These are phyloP conservation scores for Heteractis magnifica DNA, from an alignment of 92 coral and sea anemone species.

Conservation along the genomic window DNA sequence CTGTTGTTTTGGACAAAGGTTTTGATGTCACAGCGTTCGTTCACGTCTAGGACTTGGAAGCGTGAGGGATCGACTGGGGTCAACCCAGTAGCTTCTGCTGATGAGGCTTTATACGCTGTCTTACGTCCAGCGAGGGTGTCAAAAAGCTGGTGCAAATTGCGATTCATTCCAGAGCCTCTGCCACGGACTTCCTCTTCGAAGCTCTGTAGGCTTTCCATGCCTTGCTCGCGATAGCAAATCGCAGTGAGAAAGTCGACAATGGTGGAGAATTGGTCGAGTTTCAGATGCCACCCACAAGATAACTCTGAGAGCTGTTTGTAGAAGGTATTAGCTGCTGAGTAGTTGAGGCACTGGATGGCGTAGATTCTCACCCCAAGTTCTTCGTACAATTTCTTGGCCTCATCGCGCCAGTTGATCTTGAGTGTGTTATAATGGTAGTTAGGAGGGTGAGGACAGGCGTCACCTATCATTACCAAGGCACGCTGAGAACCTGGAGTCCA, in stretches of 20 bases:
- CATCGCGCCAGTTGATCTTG: slow-evolving; percentile 91
- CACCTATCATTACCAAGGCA: slow-evolving; percentile 90
- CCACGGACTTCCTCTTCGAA: slow-evolving; percentile 84
- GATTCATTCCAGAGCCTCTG: slow-evolving; percentile 84
- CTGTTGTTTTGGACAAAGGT: slow-evolving; percentile 86
- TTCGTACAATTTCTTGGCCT: slow-evolving; percentile 86
- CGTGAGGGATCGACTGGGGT: slow-evolving; percentile 89
- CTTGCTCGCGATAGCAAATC: slow-evolving; percentile 92
- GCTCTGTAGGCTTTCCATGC: slow-evolving; percentile 72
- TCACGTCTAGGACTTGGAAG: slow-evolving; percentile 88
- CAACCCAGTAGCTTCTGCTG: slow-evolving; percentile 48
- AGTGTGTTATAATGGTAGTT: slow-evolving; percentile 73
- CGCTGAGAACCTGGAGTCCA: slow-evolving; percentile 96
- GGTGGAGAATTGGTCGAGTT: slow-evolving; percentile 92
- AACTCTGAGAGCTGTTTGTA: slow-evolving; percentile 87
- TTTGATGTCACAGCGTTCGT: slow-evolving; percentile 87
- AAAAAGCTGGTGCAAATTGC: slow-evolving; percentile 82
- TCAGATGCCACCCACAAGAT: slow-evolving; percentile 93
- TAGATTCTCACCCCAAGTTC: slow-evolving; percentile 88
- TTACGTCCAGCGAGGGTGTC: slow-evolving; percentile 87
- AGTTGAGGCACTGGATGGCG: slow-evolving; percentile 86
- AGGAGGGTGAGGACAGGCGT: slow-evolving; percentile 95
- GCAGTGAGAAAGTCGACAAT: slow-evolving; percentile 93
- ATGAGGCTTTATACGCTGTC: slow-evolving; percentile 51
- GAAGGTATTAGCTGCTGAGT: slow-evolving; percentile 64